A percentile compares a stretch with the other conserved stretches of the same genome.
Conservation (phyloP, 1,140 invertebrate species). For the Kradibia gibbosae region DNA sequence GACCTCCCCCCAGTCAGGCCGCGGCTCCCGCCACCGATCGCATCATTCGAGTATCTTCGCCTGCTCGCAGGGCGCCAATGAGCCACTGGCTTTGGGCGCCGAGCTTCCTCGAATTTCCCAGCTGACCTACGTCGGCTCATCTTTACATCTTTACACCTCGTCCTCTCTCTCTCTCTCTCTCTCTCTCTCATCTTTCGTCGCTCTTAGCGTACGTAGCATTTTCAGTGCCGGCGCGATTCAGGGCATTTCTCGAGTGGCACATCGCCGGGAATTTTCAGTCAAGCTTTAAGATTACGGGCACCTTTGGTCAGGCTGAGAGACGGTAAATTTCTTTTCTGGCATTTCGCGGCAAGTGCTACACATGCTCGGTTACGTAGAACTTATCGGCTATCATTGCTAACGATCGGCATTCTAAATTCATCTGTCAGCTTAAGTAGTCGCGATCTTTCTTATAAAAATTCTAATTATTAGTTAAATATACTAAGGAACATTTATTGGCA, state of each 20-base stretch:
- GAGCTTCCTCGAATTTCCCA: constrained; percentile 5
- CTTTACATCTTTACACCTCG: neutral
- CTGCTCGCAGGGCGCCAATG: neutral
- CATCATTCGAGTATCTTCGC: neutral
- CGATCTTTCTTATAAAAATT: too few relatives aligned
- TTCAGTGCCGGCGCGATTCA: neutral
- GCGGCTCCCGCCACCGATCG: neutral
- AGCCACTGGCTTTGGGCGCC: neutral
- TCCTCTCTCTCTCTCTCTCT: neutral
- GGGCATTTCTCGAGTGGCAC: neutral
- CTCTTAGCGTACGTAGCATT: neutral
- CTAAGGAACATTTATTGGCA: too few relatives aligned
- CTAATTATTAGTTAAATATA: too few relatives aligned
- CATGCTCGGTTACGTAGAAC: too few relatives aligned
- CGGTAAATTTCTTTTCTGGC: too few relatives aligned
- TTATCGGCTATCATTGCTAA: too few relatives aligned
- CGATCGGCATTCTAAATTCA: too few relatives aligned
- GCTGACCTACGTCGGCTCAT: neutral
- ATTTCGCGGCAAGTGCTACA: too few relatives aligned
- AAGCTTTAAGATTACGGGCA: neutral
- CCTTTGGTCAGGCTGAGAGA: neutral
- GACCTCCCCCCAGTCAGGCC: neutral
- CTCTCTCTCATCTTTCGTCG: neutral
- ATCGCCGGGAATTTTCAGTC: neutral
- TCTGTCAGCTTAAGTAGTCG: too few relatives aligned